Percentiles rank a stretch among this genome's conserved stretches.
These are phyloP conservation scores for Epizoanthus stellaris DNA, from an alignment of 92 coral and sea anemone species.

Conservation along the genomic window DNA sequence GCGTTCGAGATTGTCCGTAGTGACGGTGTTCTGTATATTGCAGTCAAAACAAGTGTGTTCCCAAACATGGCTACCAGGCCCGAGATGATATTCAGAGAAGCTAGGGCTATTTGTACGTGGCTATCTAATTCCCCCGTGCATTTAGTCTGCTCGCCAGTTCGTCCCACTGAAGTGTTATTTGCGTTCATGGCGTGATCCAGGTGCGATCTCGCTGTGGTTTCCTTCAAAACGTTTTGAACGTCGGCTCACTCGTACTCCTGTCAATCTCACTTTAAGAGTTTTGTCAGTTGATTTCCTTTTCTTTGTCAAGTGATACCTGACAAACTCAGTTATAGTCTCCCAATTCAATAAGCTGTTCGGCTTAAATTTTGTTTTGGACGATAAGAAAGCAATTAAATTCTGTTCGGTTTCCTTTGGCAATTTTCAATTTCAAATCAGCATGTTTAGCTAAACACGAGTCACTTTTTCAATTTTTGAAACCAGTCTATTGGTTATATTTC, in stretches of 20 bases:
- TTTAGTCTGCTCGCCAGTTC: neutral
- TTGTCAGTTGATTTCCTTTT: neutral
- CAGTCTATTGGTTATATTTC: too few relatives aligned
- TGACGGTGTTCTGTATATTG: slow-evolving; percentile 54
- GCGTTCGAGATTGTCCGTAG: slow-evolving; percentile 59
- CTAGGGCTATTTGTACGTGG: neutral
- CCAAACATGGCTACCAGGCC: slow-evolving; percentile 58
- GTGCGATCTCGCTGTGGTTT: neutral
- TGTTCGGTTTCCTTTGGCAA: neutral
- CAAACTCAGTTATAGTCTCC: neutral
- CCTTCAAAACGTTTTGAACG: neutral
- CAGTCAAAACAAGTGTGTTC: slow-evolving; percentile 56
- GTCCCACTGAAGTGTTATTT: neutral
- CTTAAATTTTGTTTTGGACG: neutral
- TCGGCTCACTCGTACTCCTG: neutral
- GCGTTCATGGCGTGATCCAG: neutral
- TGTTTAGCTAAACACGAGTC: too few relatives aligned
- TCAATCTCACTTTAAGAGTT: neutral
- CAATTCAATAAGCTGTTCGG: neutral
- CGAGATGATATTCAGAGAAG: slow-evolving; percentile 32
- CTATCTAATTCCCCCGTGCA: slow-evolving; percentile 14
- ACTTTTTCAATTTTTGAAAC: too few relatives aligned
- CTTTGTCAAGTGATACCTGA: neutral
- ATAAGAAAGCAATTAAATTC: neutral
- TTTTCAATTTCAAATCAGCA: neutral